phyloP scores from a whole-genome alignment of 1,140 invertebrate genomes.

The Rhopalosiphum padi region DNA sequence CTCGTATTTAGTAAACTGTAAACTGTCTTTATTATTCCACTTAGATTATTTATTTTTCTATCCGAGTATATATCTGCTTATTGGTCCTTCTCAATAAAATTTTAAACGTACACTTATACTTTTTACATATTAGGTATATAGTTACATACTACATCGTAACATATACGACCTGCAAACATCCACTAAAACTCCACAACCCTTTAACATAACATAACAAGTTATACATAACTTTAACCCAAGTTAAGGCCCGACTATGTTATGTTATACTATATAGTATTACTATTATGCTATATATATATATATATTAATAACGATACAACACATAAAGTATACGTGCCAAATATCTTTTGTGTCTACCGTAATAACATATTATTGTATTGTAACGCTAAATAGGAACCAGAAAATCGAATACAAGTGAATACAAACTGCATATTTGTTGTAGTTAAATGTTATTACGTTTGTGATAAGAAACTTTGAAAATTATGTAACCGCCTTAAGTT shows the following conservation, averaged over 20 bases:
- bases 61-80: not conserved
- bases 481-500: not conserved
- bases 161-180: not conserved
- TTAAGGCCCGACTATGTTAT: not conserved
- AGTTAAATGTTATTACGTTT: not conserved
- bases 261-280: not conserved
- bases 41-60: constrained; percentile 37
- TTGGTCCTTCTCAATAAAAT: not conserved
- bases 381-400: not conserved
- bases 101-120: not conserved
- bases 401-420: not conserved
- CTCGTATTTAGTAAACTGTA: constrained; percentile 33
- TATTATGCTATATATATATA: too few species aligned
- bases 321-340: not conserved
- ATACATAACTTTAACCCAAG: not conserved
- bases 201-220: too few species aligned
- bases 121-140: not conserved
- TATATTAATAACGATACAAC: not conserved
- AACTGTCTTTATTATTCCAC: constrained; percentile 32
- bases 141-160: not conserved
- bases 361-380: not conserved
- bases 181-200: not conserved
- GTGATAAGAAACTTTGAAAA: not conserved
- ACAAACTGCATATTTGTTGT: not conserved
- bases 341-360: not conserved